Evolutionary conservation across 2,888 invertebrate species (phyloP), one percentile per base, ranked within the genome.

Genomic region (Lasioglossum malachurum): DNA sequence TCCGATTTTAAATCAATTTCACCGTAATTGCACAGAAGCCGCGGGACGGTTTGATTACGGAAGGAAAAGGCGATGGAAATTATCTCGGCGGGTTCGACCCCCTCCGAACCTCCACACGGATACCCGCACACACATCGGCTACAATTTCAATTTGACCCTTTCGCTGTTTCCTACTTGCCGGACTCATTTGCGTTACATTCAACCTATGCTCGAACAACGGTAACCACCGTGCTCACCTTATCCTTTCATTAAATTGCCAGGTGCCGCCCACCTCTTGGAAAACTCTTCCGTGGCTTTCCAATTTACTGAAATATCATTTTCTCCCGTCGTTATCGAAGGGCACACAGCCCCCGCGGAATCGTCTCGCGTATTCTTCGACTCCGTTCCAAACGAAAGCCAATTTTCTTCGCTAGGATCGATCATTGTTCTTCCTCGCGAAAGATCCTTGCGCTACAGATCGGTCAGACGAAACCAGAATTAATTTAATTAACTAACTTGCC

Each of bases 121-220:
- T 16, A 67, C 67, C 8, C 8, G 60, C 35, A 49, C 16, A 46
- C 60, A 57, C 67, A 23, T 23, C 46, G 23, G 4, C 23, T 31
- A 82, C 81, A 78, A 87, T 84, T 84, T 87, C 87, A 87, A 87
- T 87, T 87, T 78, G 46, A 80, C 82, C 81, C 77, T 76, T 80
- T 57, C 78, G 75, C 35, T 69, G 57, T 64, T 49, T 75, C 46
- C 75, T 75, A 57, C 67, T 80, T 75, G 74, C 60, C 72, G 46
- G 75, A 35, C 78, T 83, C 87, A 60, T 82, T 80, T 75, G 77
- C 82, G 74, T 82, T 49, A 75, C 72, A 67, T 78, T 80, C 85
- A 72, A 84, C 72, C 78, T 69, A 67, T 57, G 78, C 67, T 72
- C 80, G 75, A n/a, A 41, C 35, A 77, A 44, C 71, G 64, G 31